Evolutionary conservation across 2,797 vertebrate species (phyloP).

Genomic region (Bucorvus abyssinicus): DNA sequence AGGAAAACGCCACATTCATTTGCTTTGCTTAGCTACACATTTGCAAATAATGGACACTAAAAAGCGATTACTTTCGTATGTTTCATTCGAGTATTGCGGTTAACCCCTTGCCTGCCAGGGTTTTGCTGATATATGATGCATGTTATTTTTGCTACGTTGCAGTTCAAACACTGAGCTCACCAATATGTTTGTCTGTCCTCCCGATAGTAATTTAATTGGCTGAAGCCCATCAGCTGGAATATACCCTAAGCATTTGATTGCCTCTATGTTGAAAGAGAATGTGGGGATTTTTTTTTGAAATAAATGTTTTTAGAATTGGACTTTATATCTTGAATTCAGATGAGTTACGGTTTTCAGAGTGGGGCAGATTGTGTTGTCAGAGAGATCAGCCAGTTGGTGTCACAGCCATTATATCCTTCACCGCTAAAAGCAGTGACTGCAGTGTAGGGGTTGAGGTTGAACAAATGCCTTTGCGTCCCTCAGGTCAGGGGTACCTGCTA

Average conservation of each 20-base stretch:
- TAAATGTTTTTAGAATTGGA: background rate
- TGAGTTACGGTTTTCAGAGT: background rate
- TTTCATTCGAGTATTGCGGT: background rate
- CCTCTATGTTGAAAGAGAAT: background rate
- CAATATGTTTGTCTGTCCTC: background rate
- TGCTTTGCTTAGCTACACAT: background rate
- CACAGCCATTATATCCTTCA: background rate
- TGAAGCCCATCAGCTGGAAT: background rate
- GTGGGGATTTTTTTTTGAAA: background rate
- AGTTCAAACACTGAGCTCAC: background rate
- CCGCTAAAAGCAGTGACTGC: background rate
- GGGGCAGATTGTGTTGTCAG: background rate
- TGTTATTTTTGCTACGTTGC: background rate
- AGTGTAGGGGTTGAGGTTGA: background rate
- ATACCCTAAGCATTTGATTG: background rate
- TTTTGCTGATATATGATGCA: background rate
- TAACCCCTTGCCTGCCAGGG: background rate
- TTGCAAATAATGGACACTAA: constrained; percentile 30
- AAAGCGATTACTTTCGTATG: background rate
- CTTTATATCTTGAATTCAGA: background rate
- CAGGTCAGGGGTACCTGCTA: background rate
- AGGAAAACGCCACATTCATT: background rate
- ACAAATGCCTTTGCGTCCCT: background rate
- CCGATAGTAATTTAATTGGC: background rate
- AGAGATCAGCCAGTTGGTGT: background rate